Evolutionary conservation across 2,113 vertebrate species (phyloP), one percentile per base, ranked within the genome.

Genomic region (Oncorhynchus mykiss): DNA sequence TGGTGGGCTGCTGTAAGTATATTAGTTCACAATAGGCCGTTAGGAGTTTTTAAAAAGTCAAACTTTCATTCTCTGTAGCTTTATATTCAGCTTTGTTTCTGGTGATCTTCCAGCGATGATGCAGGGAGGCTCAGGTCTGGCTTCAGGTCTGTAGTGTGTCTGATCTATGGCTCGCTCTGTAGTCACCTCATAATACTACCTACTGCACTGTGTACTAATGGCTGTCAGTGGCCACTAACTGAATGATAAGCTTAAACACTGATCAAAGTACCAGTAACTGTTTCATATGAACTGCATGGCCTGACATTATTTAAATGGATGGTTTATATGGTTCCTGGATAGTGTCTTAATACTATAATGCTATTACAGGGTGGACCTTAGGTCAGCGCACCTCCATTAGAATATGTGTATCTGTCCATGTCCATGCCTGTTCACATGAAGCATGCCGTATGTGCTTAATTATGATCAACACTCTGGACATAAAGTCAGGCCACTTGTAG

Each of bases 1-100:
- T 99, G 98, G 97, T 99, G 97, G 98, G 97, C 97, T 5, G 93
- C 96, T 2, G 98, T 99, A 90, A 98, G 98, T 96, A 65, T 22
- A n/a, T 62, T 16, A 8, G 18, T 62, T 62, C 22, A 57, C 7
- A 22, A 22, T 22, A 22, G 59, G n/a, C 16, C 6, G 9, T 62
- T 22, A 62, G 7, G 51, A 54, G 14, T 16, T 51, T 16, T 4
- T 1, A 18, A 54, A 16, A 45, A 45, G 9, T 8, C 39, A 16
- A 54, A 45, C 5, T 54, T 54, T 54, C 16, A 54, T 54, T 54
- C 16, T 16, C 16, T 54, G 51, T 54, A 54, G 51, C 16, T 16
- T 54, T 18, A 54, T 54, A 54, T 5, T 54, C 16, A 54, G 51
- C 51, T 16, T 18, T 18, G 1, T 54, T 54, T 18, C 51, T 16